Evolutionary conservation across 2,888 invertebrate species (phyloP).

Genomic region (Dicyrtomina minuta): DNA sequence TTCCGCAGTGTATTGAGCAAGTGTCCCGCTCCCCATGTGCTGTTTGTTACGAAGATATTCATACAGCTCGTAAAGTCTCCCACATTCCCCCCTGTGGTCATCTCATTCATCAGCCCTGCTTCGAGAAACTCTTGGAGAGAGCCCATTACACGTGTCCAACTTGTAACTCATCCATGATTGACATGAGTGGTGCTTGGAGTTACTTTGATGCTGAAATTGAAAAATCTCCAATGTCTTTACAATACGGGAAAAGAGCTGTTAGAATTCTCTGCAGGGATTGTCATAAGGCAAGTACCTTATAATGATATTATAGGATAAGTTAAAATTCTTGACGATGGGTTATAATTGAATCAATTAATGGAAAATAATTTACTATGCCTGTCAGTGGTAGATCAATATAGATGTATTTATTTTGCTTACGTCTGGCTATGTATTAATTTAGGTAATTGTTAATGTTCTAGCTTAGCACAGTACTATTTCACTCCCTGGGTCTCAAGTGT

Average conservation of each 20-base stretch:
- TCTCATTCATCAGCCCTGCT: slow-evolving; percentile 77
- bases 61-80: slow-evolving; percentile 83
- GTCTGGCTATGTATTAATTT: no score
- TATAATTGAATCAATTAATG: no score
- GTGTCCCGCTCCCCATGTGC: slow-evolving; percentile 85
- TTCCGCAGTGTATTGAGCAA: slow-evolving; percentile 83
- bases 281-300: slow-evolving; percentile 72
- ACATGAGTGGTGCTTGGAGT: slow-evolving; percentile 67
- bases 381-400: no score
- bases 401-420: no score
- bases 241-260: slow-evolving; percentile 76
- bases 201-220: slow-evolving; percentile 72
- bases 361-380: no score
- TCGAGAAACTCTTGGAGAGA: slow-evolving; percentile 61
- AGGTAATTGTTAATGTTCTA: slow-evolving; percentile 58
- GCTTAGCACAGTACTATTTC: slow-evolving; percentile 79
- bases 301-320: not conserved
- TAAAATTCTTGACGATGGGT: no score
- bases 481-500: slow-evolving; percentile 85
- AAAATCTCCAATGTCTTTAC: slow-evolving; percentile 79
- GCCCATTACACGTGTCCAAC: slow-evolving; percentile 57
- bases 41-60: slow-evolving; percentile 86
- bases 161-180: slow-evolving; percentile 82
- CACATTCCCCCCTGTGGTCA: slow-evolving; percentile 90
- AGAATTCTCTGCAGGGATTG: slow-evolving; percentile 89